Conservation (phyloP, 2,888 invertebrate genomes). For the Drosophila mayaguana region DNA sequence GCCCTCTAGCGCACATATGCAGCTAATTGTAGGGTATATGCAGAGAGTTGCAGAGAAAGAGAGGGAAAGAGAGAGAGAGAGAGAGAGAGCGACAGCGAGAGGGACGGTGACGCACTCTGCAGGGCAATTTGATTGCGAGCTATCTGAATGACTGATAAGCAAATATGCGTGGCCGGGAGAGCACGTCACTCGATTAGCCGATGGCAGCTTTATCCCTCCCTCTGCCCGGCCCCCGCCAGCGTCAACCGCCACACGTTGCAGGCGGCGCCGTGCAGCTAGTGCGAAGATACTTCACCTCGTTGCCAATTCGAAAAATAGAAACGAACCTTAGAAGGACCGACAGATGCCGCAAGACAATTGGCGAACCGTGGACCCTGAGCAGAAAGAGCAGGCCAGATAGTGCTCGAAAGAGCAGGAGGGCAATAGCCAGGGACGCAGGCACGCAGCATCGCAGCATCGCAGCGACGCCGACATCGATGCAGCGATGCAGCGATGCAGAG, state of each 20-base stretch:
- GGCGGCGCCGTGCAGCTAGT: conserved; percentile 1
- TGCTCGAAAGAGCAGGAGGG: conserved; percentile 19
- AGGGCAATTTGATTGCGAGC: conserved; percentile 26
- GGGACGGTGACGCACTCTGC: not conserved
- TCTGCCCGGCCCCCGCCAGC: not conserved
- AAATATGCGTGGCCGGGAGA: conserved; percentile 58
- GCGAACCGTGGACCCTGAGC: conserved; percentile 43
- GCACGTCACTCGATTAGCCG: conserved; percentile 44
- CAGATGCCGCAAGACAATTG: conserved; percentile 72
- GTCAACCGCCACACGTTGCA: not conserved
- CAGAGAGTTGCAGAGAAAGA: not conserved
- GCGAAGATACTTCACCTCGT: conserved; percentile 48
- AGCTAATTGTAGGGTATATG: conserved; percentile 10
- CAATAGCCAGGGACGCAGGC: conserved; percentile 48
- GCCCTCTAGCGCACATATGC: not conserved
- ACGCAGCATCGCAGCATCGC: conserved; percentile 53
- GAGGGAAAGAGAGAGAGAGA: not conserved
- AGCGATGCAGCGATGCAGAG: conserved; percentile 18
- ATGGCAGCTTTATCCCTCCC: conserved; percentile 20
- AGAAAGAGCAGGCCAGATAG: conserved; percentile 1
- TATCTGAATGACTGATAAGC: conserved; percentile 54
- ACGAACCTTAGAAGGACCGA: conserved; percentile 85
- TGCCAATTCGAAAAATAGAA: conserved; percentile 83
- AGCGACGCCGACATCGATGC: conserved; percentile 21
- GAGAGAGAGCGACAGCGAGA: too few relatives aligned